Conservation (phyloP, 2,888 invertebrate genomes). For the Rhyacophila evoluta region DNA sequence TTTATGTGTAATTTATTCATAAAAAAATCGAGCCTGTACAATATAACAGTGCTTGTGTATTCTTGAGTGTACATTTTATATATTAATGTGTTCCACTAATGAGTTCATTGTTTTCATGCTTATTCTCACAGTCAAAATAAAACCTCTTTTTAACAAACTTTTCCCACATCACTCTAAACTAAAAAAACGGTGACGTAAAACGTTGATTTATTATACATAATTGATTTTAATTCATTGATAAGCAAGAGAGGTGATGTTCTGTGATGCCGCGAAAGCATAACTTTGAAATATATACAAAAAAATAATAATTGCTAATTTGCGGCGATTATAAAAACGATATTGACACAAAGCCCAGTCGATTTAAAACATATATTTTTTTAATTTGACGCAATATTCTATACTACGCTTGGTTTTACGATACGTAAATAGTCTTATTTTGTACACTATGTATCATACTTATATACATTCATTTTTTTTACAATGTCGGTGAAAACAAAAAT, state of each 20-base stretch:
- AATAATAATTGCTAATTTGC: neutral
- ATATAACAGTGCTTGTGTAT: constrained; percentile 41
- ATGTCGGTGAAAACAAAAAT: constrained; percentile 43
- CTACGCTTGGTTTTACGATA: constrained; percentile 39
- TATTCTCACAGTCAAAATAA: constrained; percentile 54
- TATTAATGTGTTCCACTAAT: constrained; percentile 53
- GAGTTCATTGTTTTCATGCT: constrained; percentile 54
- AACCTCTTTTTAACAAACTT: constrained; percentile 37
- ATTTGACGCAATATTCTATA: constrained; percentile 25
- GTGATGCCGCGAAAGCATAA: constrained; percentile 34
- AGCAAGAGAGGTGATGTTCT: constrained; percentile 30
- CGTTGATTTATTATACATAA: constrained; percentile 49
- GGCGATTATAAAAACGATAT: constrained; percentile 26
- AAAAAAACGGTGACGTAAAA: constrained; percentile 39
- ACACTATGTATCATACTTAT: constrained; percentile 51
- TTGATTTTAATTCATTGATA: constrained; percentile 51
- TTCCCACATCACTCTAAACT: constrained; percentile 52
- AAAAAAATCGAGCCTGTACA: constrained; percentile 48
- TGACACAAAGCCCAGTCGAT: constrained; percentile 31
- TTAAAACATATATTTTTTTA: neutral
- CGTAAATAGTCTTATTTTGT: constrained; percentile 45
- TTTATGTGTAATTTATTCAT: constrained; percentile 53
- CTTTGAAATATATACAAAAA: constrained; percentile 26
- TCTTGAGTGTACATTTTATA: constrained; percentile 51
- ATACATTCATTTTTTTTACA: constrained; percentile 43